These are phyloP conservation scores for Oasisia sp. DNA, from an alignment of 2,888 invertebrate genomes.

Conservation along the genomic window DNA sequence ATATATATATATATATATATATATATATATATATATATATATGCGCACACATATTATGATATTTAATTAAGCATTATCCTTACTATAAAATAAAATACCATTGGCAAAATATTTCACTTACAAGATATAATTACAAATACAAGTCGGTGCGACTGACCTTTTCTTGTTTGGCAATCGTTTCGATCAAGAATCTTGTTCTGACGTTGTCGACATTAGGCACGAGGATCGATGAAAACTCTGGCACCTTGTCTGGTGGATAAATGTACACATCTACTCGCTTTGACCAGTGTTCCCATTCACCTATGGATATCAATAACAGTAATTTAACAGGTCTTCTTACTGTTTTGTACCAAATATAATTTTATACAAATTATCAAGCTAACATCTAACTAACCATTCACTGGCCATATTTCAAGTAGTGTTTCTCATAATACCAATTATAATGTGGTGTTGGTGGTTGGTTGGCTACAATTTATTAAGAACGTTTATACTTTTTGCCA, in stretches of 20 bases:
- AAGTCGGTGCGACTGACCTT: constrained; percentile 48
- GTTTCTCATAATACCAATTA: background rate
- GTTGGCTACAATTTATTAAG: background rate
- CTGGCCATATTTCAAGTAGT: no score
- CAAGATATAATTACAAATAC: background rate
- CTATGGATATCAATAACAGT: constrained; percentile 59
- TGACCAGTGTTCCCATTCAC: constrained; percentile 86
- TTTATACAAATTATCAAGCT: background rate
- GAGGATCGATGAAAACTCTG: constrained; percentile 83
- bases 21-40: constrained; percentile 22
- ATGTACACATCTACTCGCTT: constrained; percentile 74
- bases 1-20: background rate
- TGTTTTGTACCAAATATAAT: background rate
- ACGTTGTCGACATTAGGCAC: constrained; percentile 92
- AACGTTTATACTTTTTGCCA: background rate
- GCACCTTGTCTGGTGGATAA: constrained; percentile 70
- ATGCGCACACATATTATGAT: background rate
- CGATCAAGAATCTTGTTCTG: constrained; percentile 83
- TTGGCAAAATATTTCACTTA: background rate
- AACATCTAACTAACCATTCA: no score
- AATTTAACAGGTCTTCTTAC: background rate
- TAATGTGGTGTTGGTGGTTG: background rate
- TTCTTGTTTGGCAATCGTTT: constrained; percentile 81
- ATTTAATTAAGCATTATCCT: background rate
- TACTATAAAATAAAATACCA: background rate